Evolutionary conservation across 2,797 vertebrate genomes (phyloP), one percentile per base, ranked within the genome.

Genomic region (Lerista edwardsae): DNA sequence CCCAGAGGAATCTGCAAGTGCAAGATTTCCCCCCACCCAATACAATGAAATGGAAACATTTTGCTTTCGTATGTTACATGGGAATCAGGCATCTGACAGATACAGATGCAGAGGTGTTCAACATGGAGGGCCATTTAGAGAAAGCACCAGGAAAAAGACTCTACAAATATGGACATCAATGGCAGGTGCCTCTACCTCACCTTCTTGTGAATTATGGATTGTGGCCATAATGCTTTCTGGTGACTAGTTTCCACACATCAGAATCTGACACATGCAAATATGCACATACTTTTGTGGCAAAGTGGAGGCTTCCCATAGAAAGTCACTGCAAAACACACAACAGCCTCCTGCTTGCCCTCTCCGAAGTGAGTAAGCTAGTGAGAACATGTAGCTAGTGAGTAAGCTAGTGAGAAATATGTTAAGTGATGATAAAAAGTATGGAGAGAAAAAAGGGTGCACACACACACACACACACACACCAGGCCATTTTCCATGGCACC

Each of bases 401-500:
- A 90, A 89, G 59, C 84, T 62, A 84, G 31, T 75, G 31, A 93
- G 87, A 86, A 89, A 85, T 91, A 90, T 84, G 62, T 92, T 87
- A 91, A 92, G 83, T 77, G 87, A 86, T 44, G 73, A 86, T 59
- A 80, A 94, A 87, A 91, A 91, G 84, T 21, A 73, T 73, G 90
- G 93, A 93, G 91, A 91, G 94, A 95, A 94, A 87, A 90, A 91
- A 93, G 34, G 64, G 84, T 75, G 83, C 91, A 85, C 83, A 84
- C 89, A 94, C 94, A 94, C 19, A 51, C 47, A 55, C 15, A 55
- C 6, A 25, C 23, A 61, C 36, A 94, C 31, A 75, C 47, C 94
- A 93, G 91, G 86, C 80, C 89, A 84, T 95, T 94, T 95, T 91
- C 85, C 91, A 90, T 85, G 79, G 75, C 91, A 87, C 83, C 91